Conservation (phyloP, 2,113 vertebrate genomes). For the Platycercus adscitus region DNA sequence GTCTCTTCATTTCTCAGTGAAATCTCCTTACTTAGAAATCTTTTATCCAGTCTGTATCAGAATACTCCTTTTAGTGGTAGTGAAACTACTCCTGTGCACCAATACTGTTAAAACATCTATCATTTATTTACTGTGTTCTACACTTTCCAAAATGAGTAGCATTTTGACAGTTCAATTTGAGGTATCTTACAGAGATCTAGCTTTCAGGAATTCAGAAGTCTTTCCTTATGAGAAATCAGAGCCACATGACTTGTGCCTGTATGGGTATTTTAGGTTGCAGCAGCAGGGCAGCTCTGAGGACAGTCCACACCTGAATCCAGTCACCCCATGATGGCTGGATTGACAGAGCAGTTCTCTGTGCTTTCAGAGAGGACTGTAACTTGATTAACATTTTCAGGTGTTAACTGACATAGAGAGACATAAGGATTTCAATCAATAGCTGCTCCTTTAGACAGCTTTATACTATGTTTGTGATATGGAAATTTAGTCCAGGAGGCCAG, state of each 20-base stretch:
- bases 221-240: neutral
- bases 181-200: neutral
- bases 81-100: neutral
- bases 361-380: neutral
- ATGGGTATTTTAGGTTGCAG: neutral
- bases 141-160: neutral
- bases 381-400: neutral
- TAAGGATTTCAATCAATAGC: neutral
- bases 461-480: neutral
- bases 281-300: neutral
- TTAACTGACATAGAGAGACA: neutral
- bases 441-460: neutral
- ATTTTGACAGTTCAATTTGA: neutral
- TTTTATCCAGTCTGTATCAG: neutral
- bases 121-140: neutral
- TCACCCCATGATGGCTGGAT: fast-evolving
- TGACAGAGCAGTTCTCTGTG: neutral
- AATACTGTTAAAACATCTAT: neutral
- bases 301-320: neutral
- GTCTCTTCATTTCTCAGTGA: neutral
- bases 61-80: neutral
- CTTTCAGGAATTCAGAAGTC: neutral
- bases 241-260: neutral
- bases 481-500: neutral
- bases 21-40: neutral